phyloP scores from a whole-genome alignment of 2,113 vertebrate genomes.

The Pituophis catenifer region DNA sequence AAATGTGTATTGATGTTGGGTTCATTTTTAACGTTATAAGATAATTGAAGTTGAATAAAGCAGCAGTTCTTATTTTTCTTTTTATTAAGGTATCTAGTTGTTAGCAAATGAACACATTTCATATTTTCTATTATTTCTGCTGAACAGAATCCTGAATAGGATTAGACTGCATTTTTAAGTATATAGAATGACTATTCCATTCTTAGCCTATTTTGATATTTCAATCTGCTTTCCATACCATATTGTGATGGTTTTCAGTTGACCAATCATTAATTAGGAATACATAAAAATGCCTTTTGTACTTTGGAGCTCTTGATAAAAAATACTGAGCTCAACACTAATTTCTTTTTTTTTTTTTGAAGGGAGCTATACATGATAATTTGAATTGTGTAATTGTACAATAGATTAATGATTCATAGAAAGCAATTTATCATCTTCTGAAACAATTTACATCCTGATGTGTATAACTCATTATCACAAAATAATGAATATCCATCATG shows the following conservation, averaged over 20 bases:
- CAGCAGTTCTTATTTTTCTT: not conserved
- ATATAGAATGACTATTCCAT: not conserved
- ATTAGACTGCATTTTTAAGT: not conserved
- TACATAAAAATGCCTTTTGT: not conserved
- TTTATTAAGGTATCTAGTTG: not conserved
- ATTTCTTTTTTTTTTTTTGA: not conserved
- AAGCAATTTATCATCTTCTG: not conserved
- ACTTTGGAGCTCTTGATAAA: conserved; percentile 19
- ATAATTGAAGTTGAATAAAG: not conserved
- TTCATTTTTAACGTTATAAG: conserved; percentile 6
- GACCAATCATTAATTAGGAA: not conserved
- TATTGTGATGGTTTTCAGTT: conserved; percentile 4
- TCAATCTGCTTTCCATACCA: not conserved
- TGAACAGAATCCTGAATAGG: not conserved
- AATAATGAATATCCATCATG: not conserved
- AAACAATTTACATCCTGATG: not conserved
- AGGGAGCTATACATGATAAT: not conserved
- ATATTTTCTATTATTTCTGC: conserved; percentile 21
- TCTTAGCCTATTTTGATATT: not conserved
- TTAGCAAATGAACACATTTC: not conserved
- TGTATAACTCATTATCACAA: conserved; percentile 11
- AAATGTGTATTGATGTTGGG: not conserved
- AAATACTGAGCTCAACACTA: conserved; percentile 2
- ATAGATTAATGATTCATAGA: fast-evolving
- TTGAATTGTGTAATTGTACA: not conserved